These are phyloP conservation scores for Orthonyx spaldingii DNA, from an alignment of 2,113 vertebrate species.

Conservation along the genomic window DNA sequence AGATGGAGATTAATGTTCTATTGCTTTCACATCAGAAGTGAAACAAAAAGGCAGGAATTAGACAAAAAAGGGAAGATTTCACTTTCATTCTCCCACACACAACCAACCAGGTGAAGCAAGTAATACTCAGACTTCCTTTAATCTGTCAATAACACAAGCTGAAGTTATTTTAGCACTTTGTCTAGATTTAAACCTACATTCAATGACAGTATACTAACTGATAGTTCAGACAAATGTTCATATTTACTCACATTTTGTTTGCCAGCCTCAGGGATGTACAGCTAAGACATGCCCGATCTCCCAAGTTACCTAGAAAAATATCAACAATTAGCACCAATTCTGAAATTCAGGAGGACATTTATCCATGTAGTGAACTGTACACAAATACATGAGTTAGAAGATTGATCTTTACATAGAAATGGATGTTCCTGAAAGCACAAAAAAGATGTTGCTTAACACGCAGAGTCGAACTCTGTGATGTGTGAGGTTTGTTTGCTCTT, in stretches of 20 bases:
- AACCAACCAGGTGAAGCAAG: not conserved
- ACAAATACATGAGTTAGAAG: not conserved
- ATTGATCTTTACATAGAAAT: not conserved
- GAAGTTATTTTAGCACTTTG: not conserved
- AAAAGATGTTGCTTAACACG: not conserved
- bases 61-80: not conserved
- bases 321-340: not conserved
- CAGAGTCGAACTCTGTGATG: accelerated
- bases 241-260: conserved; percentile 77
- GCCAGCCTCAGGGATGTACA: conserved; percentile 76
- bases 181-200: not conserved
- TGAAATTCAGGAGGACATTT: not conserved
- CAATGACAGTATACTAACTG: not conserved
- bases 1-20: not conserved
- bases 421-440: not conserved
- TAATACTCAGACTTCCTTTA: not conserved
- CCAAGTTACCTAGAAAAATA: conserved; percentile 71
- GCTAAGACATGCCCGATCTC: conserved; percentile 75
- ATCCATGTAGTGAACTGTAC: not conserved
- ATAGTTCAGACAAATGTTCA: not conserved
- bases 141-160: not conserved
- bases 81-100: not conserved
- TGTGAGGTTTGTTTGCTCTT: not conserved
- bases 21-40: not conserved
- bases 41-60: not conserved